These are phyloP conservation scores for Hassar affinis DNA, from an alignment of 2,113 vertebrate species.

Conservation along the genomic window DNA sequence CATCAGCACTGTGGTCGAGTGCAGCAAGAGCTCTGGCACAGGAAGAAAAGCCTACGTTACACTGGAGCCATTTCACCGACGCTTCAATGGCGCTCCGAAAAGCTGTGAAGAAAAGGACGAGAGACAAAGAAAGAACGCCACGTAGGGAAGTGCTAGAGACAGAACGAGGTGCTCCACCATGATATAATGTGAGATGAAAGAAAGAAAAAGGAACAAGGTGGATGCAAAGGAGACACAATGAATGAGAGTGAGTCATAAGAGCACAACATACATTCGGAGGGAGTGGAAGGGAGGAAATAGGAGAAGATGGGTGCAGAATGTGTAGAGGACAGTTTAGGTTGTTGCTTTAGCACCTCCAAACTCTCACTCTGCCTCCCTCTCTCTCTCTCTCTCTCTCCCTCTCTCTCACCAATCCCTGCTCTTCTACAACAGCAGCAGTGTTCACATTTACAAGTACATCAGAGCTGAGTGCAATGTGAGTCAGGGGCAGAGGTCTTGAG, in stretches of 20 bases:
- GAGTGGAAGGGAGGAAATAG: not conserved
- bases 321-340: constrained; percentile 42
- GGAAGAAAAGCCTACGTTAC: constrained; percentile 34
- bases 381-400: not conserved
- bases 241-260: not conserved
- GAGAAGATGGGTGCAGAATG: constrained; percentile 39
- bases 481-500: not conserved
- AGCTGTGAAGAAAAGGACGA: not conserved
- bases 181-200: not conserved
- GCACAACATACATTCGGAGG: not conserved
- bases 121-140: constrained; percentile 19
- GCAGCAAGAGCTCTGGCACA: constrained; percentile 34
- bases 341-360: constrained; percentile 33
- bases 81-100: constrained; percentile 33
- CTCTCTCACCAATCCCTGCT: not conserved
- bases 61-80: constrained; percentile 29
- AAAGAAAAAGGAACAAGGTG: not conserved
- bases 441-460: not conserved
- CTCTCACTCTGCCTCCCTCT: not conserved
- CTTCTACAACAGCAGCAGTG: not conserved
- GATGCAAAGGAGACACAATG: not conserved
- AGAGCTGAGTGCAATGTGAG: not conserved
- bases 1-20: constrained; percentile 45
- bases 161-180: constrained; percentile 1
- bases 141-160: not conserved